phyloP scores from a whole-genome alignment of 2,797 vertebrate species.

The Emys orbicularis region DNA sequence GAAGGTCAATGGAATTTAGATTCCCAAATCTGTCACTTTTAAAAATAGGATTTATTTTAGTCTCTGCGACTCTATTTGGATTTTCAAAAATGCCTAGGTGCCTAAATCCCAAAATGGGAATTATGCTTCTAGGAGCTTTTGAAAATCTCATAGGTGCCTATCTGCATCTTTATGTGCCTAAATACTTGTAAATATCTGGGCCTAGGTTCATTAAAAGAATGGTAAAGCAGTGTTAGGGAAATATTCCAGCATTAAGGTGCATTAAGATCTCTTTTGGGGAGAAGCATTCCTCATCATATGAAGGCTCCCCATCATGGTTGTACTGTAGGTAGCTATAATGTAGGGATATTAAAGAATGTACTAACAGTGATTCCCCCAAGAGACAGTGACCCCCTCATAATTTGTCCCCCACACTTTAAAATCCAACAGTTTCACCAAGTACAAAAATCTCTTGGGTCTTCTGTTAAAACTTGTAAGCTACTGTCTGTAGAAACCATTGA shows the following conservation, averaged over 20 bases:
- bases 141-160: background rate
- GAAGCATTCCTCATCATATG: background rate
- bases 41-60: background rate
- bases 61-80: too few relatives aligned
- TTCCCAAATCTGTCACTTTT: background rate
- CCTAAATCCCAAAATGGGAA: too few relatives aligned
- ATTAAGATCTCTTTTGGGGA: background rate
- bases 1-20: background rate
- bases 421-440: too few relatives aligned
- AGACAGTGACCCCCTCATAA: too few relatives aligned
- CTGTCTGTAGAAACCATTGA: too few relatives aligned
- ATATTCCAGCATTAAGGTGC: background rate
- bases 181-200: background rate
- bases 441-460: too few relatives aligned
- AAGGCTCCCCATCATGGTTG: background rate
- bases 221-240: background rate
- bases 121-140: background rate
- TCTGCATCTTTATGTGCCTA: background rate
- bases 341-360: too few relatives aligned
- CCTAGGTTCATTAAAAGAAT: background rate
- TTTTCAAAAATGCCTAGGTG: too few relatives aligned
- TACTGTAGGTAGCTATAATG: background rate
- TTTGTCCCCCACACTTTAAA: too few relatives aligned
- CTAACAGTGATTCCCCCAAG: too few relatives aligned
- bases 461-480: too few relatives aligned